Conservation (phyloP, 2,797 vertebrate species). For the Falco columbarius region DNA sequence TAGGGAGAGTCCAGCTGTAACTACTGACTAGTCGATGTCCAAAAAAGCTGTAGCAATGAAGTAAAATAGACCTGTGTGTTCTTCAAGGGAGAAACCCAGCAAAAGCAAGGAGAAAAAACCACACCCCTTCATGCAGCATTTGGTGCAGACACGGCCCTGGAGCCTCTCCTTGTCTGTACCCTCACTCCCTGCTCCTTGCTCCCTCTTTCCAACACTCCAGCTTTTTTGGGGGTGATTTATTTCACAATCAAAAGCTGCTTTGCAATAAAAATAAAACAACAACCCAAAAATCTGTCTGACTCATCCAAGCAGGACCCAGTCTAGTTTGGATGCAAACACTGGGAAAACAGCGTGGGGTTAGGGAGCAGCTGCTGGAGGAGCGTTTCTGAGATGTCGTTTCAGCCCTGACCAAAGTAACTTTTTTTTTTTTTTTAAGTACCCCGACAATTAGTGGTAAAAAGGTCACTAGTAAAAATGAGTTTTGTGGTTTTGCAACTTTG, state of each 20-base stretch:
- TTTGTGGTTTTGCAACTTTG: conserved; percentile 68
- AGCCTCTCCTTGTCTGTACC: neutral
- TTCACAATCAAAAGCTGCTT: conserved; percentile 23
- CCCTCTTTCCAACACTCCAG: neutral
- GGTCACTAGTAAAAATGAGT: conserved; percentile 57
- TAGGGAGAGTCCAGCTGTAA: neutral
- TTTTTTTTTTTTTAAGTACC: neutral
- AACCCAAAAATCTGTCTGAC: neutral
- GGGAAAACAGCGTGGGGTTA: neutral
- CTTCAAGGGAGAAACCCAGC: neutral
- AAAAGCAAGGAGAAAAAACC: neutral
- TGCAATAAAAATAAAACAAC: neutral
- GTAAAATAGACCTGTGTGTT: conserved; percentile 3
- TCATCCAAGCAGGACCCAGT: neutral
- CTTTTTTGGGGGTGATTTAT: neutral
- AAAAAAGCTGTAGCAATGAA: neutral
- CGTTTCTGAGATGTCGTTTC: neutral
- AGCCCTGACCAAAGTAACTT: neutral
- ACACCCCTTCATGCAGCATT: neutral
- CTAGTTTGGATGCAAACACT: neutral
- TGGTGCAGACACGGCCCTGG: neutral
- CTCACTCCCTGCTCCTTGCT: neutral
- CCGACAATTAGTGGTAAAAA: conserved; percentile 60
- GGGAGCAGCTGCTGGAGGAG: neutral
- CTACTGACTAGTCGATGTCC: neutral